Base-by-base conservation (phyloP, 2,888 invertebrate genomes). In the Stomorhina lunata region DNA sequence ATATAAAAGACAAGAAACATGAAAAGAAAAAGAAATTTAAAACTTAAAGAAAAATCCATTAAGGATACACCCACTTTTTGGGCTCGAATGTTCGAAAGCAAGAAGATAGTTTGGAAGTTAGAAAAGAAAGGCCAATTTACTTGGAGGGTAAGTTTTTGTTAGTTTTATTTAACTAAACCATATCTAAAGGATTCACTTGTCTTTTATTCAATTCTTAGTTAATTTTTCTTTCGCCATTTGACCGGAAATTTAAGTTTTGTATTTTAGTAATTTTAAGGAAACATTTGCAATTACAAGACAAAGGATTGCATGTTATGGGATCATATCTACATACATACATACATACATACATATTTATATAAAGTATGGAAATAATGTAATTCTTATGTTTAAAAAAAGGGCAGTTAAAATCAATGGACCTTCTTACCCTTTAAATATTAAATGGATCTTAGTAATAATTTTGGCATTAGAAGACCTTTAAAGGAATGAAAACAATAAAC, bases 261-360 rank as follows among this genome's bases (percentile, higher is more conserved):
- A 55, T 59, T 72, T 66, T 68, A 22, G 20, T 40, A 20, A 6
- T 48, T 32, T 55, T 17, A 71, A 63, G 68, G 61, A 69, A 78
- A 69, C 53, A 65, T 66, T 68, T 32, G 61, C 55, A 76, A 45
- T 66, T 57, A 59, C 29, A 59, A 75, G 75, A 65, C 78, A 79
- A 82, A 79, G 65, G 43, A 71, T 82, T 76, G 82, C 79, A 79
- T 82, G 79, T 71, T 71, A 29, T 59, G 45, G 32, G 55, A 37
- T 25, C 12, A 66, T 82, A 75, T 22, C 9, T 59, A 66, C 40
- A 17, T 59, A n/a, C n/a, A n/a, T n/a, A n/a, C n/a, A n/a, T n/a
- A n/a, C n/a, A n/a, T n/a, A n/a, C n/a, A n/a, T n/a, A n/a, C n/a
- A n/a, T n/a, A n/a, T n/a, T n/a, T n/a, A n/a, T n/a, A n/a, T n/a